Conservation (phyloP, 2,888 invertebrate species). For the Parnassius apollo region DNA sequence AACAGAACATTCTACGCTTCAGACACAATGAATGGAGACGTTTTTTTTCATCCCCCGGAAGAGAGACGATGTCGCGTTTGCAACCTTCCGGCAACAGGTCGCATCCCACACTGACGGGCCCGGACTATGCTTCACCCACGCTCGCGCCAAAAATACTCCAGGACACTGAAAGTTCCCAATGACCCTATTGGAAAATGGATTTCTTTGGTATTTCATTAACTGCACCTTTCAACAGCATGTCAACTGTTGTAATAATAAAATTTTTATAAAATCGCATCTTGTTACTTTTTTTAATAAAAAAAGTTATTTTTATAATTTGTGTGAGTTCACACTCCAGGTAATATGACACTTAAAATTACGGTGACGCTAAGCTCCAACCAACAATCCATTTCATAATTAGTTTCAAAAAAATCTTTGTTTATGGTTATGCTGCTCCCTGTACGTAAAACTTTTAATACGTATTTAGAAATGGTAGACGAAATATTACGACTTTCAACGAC, state of each 20-base stretch:
- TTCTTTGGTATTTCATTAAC: constrained; percentile 59
- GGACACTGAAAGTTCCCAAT: constrained; percentile 67
- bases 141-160: constrained; percentile 76
- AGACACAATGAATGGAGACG: constrained; percentile 40
- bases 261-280: no score
- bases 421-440: neutral
- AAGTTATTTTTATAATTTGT: no score
- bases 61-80: constrained; percentile 42
- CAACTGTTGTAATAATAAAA: no score
- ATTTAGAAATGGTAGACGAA: no score
- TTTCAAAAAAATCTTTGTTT: neutral
- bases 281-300: no score
- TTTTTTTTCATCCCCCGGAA: constrained; percentile 46
- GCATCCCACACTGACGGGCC: constrained; percentile 69
- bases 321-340: no score
- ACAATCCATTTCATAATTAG: neutral
- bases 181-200: constrained; percentile 73
- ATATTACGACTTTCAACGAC: no score
- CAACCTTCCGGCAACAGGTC: constrained; percentile 78
- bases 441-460: no score
- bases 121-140: constrained; percentile 42
- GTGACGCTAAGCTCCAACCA: no score
- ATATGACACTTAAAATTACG: no score
- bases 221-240: constrained; percentile 34
- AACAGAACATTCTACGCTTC: constrained; percentile 29